Percentiles rank a stretch among this genome's conserved stretches.
phyloP scores from a whole-genome alignment of 2,113 vertebrate species.

The Centropus unirufus region DNA sequence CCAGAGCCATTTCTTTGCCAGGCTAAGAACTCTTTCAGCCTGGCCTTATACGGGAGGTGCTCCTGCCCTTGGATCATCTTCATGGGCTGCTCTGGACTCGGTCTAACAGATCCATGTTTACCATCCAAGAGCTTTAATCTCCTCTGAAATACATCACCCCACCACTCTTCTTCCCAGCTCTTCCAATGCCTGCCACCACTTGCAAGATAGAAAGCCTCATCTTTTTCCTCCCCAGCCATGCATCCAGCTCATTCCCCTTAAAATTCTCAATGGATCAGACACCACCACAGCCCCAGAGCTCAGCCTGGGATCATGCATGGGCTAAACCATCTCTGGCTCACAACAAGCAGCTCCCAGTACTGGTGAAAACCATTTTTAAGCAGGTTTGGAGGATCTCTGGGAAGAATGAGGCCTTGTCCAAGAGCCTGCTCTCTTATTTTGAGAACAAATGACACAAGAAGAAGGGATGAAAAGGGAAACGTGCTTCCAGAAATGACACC shows the following conservation, averaged over 20 bases:
- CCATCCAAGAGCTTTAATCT: not conserved
- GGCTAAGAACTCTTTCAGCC: too few species aligned
- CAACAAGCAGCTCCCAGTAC: not conserved
- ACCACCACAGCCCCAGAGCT: not conserved
- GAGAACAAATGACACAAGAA: accelerated
- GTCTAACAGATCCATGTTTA: too few species aligned
- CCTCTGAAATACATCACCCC: not conserved
- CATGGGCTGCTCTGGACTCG: too few species aligned
- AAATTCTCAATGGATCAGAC: not conserved
- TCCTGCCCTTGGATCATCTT: too few species aligned
- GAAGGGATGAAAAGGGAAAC: not conserved
- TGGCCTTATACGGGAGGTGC: too few species aligned
- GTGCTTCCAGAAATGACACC: too few species aligned
- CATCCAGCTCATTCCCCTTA: not conserved
- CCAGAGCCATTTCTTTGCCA: too few species aligned
- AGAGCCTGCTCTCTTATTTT: not conserved
- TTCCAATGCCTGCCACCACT: not conserved
- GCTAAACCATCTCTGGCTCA: not conserved
- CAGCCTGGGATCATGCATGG: accelerated
- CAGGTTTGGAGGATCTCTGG: accelerated
- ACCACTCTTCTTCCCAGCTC: not conserved
- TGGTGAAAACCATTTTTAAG: not conserved
- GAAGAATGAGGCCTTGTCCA: not conserved
- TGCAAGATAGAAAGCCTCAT: not conserved
- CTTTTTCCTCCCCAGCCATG: not conserved